Percentiles rank a stretch among this genome's conserved stretches.
These are phyloP conservation scores for Margarornis squamiger DNA, from an alignment of 2,797 vertebrate genomes.

Conservation along the genomic window DNA sequence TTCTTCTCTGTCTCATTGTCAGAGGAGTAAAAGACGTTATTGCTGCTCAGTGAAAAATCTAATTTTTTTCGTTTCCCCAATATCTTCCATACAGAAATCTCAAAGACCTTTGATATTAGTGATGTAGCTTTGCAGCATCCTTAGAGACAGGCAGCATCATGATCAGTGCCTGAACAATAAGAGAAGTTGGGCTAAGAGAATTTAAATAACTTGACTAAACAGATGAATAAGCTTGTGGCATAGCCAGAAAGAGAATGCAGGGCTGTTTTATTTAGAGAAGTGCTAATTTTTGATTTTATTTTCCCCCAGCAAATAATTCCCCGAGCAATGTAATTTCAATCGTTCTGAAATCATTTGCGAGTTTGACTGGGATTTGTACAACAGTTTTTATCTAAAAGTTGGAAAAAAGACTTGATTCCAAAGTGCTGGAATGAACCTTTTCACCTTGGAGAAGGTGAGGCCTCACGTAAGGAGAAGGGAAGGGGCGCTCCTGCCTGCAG, in stretches of 20 bases:
- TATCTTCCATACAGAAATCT: neutral
- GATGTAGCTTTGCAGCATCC: neutral
- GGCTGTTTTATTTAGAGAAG: neutral
- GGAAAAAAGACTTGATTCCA: neutral
- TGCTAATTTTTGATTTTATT: neutral
- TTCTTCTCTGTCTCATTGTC: neutral
- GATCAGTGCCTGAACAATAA: neutral
- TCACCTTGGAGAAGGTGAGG: neutral
- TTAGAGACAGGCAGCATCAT: neutral
- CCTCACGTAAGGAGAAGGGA: neutral
- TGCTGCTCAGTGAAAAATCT: neutral
- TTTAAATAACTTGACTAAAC: neutral
- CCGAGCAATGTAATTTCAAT: neutral
- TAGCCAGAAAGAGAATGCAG: neutral
- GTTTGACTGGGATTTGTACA: neutral
- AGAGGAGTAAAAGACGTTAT: neutral
- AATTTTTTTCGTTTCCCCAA: neutral
- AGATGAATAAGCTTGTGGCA: neutral
- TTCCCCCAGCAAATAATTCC: neutral
- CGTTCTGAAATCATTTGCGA: neutral
- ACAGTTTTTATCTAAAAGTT: neutral
- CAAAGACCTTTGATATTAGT: neutral
- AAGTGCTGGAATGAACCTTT: neutral
- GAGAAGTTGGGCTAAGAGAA: neutral
- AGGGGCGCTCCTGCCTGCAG: rapidly evolving